Base-by-base conservation (phyloP, 2,888 invertebrate genomes). In the Chydorus sphaericus region DNA sequence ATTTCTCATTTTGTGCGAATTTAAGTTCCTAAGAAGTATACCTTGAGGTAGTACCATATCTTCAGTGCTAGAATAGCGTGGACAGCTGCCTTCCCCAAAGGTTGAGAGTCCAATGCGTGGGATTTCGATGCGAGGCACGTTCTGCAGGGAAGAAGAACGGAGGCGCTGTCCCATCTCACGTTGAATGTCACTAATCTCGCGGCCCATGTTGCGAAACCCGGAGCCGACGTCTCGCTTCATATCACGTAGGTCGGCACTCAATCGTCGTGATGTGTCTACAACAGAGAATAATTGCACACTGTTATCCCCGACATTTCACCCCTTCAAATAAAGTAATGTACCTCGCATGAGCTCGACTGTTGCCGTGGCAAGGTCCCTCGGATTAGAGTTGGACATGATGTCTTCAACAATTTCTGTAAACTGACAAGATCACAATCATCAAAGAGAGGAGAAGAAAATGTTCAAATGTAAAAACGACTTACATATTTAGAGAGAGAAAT, bases 261-360 rank as follows among this genome's bases (percentile, higher is more conserved):
- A 55, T 18, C 55, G 55, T 26, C 55, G 48, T n/a, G 55, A 55
- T 10, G 55, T 55, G 30, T 55, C 49, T n/a, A n/a, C n/a, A n/a
- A n/a, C n/a, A n/a, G n/a, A n/a, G n/a, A n/a, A n/a, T n/a, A n/a
- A n/a, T n/a, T n/a, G n/a, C n/a, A n/a, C n/a, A n/a, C n/a, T n/a
- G n/a, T n/a, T n/a, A n/a, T n/a, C n/a, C n/a, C n/a, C n/a, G n/a
- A n/a, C n/a, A n/a, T n/a, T n/a, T n/a, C n/a, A n/a, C n/a, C n/a
- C n/a, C n/a, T n/a, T n/a, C n/a, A n/a, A n/a, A n/a, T n/a, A n/a
- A n/a, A n/a, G n/a, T n/a, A n/a, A n/a, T n/a, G n/a, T n/a, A n/a
- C n/a, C n/a, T 16, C 55, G 48, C 20, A 55, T 31, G 18, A 55
- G 36, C 48, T 55, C 55, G n/a, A 55, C 36, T 7, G 55, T 55